These are phyloP conservation scores for Stegostoma tigrinum DNA, from an alignment of 2,113 vertebrate genomes.

Conservation along the genomic window DNA sequence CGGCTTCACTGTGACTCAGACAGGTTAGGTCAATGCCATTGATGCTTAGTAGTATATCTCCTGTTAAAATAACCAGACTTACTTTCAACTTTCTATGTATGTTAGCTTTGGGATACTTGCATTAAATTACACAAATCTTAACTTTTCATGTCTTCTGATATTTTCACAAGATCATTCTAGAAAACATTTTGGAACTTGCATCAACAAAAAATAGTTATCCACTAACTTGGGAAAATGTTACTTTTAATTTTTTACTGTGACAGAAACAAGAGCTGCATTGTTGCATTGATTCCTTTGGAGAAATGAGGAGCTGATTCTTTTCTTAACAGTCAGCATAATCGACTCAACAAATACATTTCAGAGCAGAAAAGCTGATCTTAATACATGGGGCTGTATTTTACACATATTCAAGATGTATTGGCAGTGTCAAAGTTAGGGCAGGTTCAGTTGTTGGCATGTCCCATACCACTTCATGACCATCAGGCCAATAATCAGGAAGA, in stretches of 20 bases:
- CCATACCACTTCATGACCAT: neutral
- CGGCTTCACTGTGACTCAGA: slow-evolving; percentile 88
- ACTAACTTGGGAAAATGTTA: neutral
- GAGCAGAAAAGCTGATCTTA: neutral
- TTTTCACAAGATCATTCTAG: neutral
- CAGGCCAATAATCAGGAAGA: neutral
- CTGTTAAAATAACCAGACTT: slow-evolving; percentile 51
- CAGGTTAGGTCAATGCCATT: slow-evolving; percentile 88
- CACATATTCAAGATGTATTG: no score
- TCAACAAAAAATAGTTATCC: neutral
- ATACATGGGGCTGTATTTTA: no score
- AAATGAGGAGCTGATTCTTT: neutral
- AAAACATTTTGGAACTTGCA: neutral
- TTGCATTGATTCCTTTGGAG: neutral
- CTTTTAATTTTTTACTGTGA: neutral
- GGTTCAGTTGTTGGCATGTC: neutral
- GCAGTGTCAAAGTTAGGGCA: neutral
- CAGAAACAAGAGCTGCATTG: neutral
- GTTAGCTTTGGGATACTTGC: neutral
- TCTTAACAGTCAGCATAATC: neutral
- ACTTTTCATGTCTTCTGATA: neutral
- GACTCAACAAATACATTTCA: neutral
- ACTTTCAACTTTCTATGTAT: neutral
- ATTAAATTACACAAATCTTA: neutral
- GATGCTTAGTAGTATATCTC: slow-evolving; percentile 87